A percentile compares a stretch with the other conserved stretches of the same genome.
phyloP scores from a whole-genome alignment of 2,113 vertebrate species.

The Oxyura jamaicensis region DNA sequence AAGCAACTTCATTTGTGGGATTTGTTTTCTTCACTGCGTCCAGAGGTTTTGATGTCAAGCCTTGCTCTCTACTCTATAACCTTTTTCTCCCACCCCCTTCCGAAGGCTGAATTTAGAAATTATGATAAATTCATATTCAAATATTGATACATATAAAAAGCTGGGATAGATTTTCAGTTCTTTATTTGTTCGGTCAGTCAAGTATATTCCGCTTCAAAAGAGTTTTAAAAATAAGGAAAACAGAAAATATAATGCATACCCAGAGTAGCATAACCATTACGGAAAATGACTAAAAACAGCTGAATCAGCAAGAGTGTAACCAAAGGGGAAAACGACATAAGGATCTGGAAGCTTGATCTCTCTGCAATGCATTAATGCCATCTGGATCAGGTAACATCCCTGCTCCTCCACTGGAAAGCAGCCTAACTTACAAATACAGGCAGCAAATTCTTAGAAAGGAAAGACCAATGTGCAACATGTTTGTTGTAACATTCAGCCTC shows the following conservation, averaged over 20 bases:
- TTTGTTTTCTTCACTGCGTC: not conserved
- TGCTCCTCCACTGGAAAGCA: not conserved
- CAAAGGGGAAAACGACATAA: not conserved
- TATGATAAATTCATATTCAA: not conserved
- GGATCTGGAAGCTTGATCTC: not conserved
- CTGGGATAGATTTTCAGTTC: not conserved
- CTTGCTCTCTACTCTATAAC: not conserved
- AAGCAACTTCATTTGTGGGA: not conserved
- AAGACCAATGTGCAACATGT: not conserved
- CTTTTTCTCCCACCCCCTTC: not conserved
- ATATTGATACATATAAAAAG: not conserved
- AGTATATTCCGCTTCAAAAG: not conserved
- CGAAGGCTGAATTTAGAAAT: not conserved
- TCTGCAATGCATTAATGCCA: not conserved
- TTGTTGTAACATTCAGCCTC: not conserved
- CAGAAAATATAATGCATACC: not conserved
- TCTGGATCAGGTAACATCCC: not conserved
- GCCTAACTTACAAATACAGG: not conserved
- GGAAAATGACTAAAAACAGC: not conserved
- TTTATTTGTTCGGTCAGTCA: not conserved
- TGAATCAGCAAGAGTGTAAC: not conserved
- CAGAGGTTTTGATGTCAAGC: not conserved
- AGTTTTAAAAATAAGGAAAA: not conserved
- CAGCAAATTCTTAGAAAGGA: not conserved
- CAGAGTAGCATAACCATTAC: not conserved